A percentile compares a stretch with the other conserved stretches of the same genome.
phyloP scores from a whole-genome alignment of 2,113 vertebrate species.

The Phasianus colchicus region DNA sequence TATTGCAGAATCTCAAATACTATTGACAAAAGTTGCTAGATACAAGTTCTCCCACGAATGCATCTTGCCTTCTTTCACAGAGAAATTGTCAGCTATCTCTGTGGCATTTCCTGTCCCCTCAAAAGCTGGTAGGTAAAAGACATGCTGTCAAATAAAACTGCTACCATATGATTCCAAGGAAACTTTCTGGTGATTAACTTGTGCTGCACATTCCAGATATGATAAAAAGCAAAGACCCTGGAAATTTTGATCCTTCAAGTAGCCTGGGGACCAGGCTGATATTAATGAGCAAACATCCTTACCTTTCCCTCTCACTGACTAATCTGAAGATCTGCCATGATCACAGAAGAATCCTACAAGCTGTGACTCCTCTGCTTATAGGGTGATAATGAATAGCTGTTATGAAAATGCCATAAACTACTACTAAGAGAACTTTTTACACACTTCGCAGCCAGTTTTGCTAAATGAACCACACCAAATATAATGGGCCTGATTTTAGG shows the following conservation, averaged over 20 bases:
- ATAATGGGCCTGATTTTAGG: too few species aligned
- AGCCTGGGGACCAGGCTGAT: background rate
- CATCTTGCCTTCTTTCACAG: background rate
- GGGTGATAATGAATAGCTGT: background rate
- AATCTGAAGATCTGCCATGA: background rate
- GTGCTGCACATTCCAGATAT: background rate
- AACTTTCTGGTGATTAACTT: background rate
- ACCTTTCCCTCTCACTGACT: too few species aligned
- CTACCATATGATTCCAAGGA: background rate
- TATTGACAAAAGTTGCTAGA: background rate
- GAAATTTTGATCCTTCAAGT: background rate
- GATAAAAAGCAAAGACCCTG: background rate
- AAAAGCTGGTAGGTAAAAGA: background rate
- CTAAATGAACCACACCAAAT: too few species aligned
- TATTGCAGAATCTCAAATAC: background rate
- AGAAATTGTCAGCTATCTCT: background rate
- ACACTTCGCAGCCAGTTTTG: background rate
- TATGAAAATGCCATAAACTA: background rate
- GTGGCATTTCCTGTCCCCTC: background rate
- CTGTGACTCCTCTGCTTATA: background rate
- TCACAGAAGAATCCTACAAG: background rate
- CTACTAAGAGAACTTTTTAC: background rate
- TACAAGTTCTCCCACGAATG: background rate
- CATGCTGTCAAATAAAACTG: background rate
- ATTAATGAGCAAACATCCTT: background rate